Conservation (phyloP, 2,113 vertebrate genomes). For the Xyrauchen texanus region DNA sequence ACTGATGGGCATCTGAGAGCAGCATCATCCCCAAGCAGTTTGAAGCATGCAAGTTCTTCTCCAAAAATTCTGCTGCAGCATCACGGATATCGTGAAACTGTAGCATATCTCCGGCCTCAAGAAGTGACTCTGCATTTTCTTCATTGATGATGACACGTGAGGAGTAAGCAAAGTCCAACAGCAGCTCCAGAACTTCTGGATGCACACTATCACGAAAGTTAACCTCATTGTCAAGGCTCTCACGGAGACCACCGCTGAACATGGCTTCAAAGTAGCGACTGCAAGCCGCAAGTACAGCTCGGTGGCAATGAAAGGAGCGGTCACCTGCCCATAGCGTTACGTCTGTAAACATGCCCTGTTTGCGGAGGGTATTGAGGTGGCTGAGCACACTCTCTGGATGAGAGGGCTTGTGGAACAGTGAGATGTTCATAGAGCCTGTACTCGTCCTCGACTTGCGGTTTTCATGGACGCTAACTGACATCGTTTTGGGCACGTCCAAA, state of each 20-base stretch:
- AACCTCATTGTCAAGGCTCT: slow-evolving; percentile 86
- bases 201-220: slow-evolving; percentile 93
- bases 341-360: slow-evolving; percentile 91
- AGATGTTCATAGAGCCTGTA: slow-evolving; percentile 89
- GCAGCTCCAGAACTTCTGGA: slow-evolving; percentile 90
- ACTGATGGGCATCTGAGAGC: slow-evolving; percentile 92
- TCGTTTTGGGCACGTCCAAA: slow-evolving; percentile 67
- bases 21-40: slow-evolving; percentile 96
- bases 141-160: slow-evolving; percentile 91
- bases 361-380: slow-evolving; percentile 88
- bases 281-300: slow-evolving; percentile 90
- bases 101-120: slow-evolving; percentile 93
- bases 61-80: slow-evolving; percentile 88
- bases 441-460: slow-evolving; percentile 92
- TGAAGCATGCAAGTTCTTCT: slow-evolving; percentile 87
- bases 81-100: slow-evolving; percentile 93
- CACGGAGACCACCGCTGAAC: slow-evolving; percentile 92
- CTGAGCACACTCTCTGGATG: slow-evolving; percentile 90
- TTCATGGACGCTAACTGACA: slow-evolving; percentile 94
- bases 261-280: slow-evolving; percentile 96
- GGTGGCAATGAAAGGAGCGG: slow-evolving; percentile 89
- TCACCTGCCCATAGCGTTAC: slow-evolving; percentile 91
- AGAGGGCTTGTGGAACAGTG: slow-evolving; percentile 91
- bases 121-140: slow-evolving; percentile 90
- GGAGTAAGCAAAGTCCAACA: slow-evolving; percentile 93